phyloP scores from a whole-genome alignment of 2,888 invertebrate species.

The Argynnis bischoffii region DNA sequence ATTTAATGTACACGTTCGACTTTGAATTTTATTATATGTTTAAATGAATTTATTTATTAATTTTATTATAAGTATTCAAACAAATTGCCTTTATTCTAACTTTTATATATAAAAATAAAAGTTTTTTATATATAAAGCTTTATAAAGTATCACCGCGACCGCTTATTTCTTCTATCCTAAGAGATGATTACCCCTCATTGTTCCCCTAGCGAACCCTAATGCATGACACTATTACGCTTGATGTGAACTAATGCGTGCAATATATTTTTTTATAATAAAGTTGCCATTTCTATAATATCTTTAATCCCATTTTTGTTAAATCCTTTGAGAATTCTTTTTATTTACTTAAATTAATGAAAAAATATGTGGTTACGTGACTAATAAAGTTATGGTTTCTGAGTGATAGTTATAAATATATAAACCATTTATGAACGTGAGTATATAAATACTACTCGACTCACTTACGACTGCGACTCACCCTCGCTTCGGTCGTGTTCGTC shows the following conservation, averaged over 20 bases:
- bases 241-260: slow-evolving; percentile 64
- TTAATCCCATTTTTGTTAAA: background rate
- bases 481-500: too few relatives aligned
- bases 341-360: background rate
- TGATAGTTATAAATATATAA: too few relatives aligned
- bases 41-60: too few relatives aligned
- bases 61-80: too few relatives aligned
- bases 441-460: too few relatives aligned
- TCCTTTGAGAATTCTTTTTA: background rate
- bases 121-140: background rate
- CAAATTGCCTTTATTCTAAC: too few relatives aligned
- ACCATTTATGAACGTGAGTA: too few relatives aligned
- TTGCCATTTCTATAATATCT: background rate
- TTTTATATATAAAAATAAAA: background rate
- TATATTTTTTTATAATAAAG: slow-evolving; percentile 49
- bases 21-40: too few relatives aligned
- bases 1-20: too few relatives aligned
- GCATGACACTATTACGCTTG: slow-evolving; percentile 75
- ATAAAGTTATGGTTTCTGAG: too few relatives aligned
- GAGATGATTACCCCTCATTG: slow-evolving; percentile 78
- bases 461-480: too few relatives aligned
- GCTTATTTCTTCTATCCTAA: slow-evolving; percentile 35
- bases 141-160: slow-evolving; percentile 30
- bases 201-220: slow-evolving; percentile 69
- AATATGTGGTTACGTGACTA: too few relatives aligned